phyloP scores from a whole-genome alignment of 2,888 invertebrate genomes.

The Hypomecis punctinalis region DNA sequence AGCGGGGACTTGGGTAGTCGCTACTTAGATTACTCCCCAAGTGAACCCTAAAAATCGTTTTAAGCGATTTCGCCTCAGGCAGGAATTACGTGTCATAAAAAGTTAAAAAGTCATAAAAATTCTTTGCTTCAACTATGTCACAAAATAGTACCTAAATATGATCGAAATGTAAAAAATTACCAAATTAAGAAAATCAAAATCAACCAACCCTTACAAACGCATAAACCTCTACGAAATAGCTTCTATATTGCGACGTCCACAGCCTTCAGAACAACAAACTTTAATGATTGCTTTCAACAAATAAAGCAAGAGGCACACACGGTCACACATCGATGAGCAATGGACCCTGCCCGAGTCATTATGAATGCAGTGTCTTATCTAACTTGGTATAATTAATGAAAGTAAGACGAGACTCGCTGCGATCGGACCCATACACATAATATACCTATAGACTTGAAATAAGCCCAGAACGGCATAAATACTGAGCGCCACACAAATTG shows the following conservation, averaged over 20 bases:
- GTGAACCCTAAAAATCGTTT: too few relatives aligned
- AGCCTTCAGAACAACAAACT: constrained; percentile 51
- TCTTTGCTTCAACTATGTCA: too few relatives aligned
- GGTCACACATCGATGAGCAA: constrained; percentile 76
- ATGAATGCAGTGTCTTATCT: constrained; percentile 83
- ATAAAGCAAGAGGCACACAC: constrained; percentile 60
- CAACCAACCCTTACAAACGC: neutral
- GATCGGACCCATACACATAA: constrained; percentile 45
- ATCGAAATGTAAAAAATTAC: neutral
- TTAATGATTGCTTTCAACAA: constrained; percentile 68
- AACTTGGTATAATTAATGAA: constrained; percentile 83
- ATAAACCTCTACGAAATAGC: neutral
- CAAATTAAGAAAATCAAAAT: neutral
- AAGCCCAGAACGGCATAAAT: too few relatives aligned
- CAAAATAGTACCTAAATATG: neutral
- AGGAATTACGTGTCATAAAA: too few relatives aligned
- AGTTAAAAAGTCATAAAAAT: too few relatives aligned
- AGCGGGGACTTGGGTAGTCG: too few relatives aligned
- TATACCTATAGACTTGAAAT: too few relatives aligned
- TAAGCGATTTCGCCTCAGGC: too few relatives aligned
- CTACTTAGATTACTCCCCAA: too few relatives aligned
- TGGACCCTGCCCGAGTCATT: constrained; percentile 75
- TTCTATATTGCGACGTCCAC: constrained; percentile 11
- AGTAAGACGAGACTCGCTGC: constrained; percentile 77
- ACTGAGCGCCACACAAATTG: too few relatives aligned